Evolutionary conservation across 2,113 vertebrate genomes (phyloP), one percentile per base, ranked within the genome.

Genomic region (Fregetta grallaria): DNA sequence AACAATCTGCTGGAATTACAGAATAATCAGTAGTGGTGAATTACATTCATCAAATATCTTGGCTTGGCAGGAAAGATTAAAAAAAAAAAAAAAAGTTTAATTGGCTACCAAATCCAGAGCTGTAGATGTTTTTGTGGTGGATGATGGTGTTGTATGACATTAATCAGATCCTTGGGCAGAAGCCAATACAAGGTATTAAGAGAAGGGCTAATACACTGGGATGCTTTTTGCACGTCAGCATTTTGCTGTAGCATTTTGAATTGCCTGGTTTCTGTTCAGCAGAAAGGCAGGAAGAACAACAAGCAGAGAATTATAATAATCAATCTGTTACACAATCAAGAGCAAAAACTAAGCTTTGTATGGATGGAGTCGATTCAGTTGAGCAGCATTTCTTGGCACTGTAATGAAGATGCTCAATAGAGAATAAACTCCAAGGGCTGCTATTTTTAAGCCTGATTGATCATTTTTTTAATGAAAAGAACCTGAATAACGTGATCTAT

Each of bases 21-120:
- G 76, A 96, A 94, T 97, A 97, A 97, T 96, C 87, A 86, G 40
- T 68, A 96, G 79, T 91, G 56, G 26, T 42, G 78, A 93, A 90
- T 81, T 79, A 55, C 49, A 67, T 81, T 81, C 62, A 79, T 68
- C 83, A 95, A n/a, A 94, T 94, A 47, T 82, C 75, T 76, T 76
- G 47, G 21, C 61, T 91, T 94, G 80, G 78, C 79, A 83, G 82
- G 86, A 96, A 96, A 79, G 36, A 50, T 73, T 65, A n/a, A 93
- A 36, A 79, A 71, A 89, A 82, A 88, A 88, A 38, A 89, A 89
- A 65, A 65, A 36, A 71, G 34, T 86, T 96, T 93, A 85, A 89
- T 66, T 91, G 29, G 38, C 77, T 92, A 81, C 47, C 32, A 90
- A 86, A 95, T 90, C 45, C 68, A 88, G 44, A 87, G 63, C n/a